A percentile compares a stretch with the other conserved stretches of the same genome.
These are phyloP conservation scores for Eulimnadia texana DNA, from an alignment of 1,140 invertebrate genomes.

Conservation along the genomic window DNA sequence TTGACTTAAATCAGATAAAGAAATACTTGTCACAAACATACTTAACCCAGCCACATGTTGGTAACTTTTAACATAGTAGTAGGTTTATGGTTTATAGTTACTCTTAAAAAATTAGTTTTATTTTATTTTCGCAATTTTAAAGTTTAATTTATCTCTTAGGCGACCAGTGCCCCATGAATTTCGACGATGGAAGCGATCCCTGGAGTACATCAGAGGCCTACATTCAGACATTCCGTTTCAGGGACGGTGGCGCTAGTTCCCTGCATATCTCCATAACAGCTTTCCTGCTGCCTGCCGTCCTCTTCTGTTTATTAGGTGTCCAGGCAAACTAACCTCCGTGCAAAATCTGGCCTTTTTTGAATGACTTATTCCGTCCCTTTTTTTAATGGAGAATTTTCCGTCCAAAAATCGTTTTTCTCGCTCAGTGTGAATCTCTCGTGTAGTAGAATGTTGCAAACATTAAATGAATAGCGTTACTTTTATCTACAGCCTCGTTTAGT, in stretches of 20 bases:
- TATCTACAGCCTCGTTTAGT: neutral
- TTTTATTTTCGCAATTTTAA: slow-evolving; percentile 20
- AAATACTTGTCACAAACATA: too few relatives aligned
- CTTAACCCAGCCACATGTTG: too few relatives aligned
- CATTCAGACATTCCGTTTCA: slow-evolving; percentile 21
- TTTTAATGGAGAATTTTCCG: neutral
- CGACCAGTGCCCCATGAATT: slow-evolving; percentile 87
- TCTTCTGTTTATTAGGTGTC: neutral
- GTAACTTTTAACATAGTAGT: neutral
- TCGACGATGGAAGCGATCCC: slow-evolving; percentile 79
- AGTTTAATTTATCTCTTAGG: too few relatives aligned
- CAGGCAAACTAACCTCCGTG: neutral
- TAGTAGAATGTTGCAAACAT: too few relatives aligned
- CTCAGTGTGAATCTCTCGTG: too few relatives aligned
- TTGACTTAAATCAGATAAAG: too few relatives aligned
- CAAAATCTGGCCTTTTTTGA: too few relatives aligned
- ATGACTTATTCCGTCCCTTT: neutral
- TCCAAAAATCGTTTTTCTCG: neutral
- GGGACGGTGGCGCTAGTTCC: neutral
- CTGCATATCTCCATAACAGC: slow-evolving; percentile 3
- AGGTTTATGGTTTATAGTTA: neutral
- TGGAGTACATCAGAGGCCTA: slow-evolving; percentile 48
- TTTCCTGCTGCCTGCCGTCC: neutral
- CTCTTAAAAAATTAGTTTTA: slow-evolving; percentile 12
- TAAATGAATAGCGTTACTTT: neutral